Evolutionary conservation across 2,797 vertebrate species (phyloP).

Genomic region (Streptopelia turtur): DNA sequence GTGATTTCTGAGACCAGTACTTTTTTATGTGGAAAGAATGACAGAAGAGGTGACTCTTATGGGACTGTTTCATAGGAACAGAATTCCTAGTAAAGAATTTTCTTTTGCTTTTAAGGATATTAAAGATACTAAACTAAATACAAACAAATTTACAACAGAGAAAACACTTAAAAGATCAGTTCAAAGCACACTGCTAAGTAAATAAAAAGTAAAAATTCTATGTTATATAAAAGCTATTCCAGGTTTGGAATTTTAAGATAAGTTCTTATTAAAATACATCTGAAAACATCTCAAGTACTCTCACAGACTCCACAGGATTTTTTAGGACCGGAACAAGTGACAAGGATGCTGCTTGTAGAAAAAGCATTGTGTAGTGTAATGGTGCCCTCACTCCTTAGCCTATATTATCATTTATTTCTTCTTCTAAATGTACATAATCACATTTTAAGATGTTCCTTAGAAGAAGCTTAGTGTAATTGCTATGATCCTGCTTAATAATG

Average conservation of each 20-base stretch:
- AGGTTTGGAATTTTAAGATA: background rate
- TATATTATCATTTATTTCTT: slow-evolving; percentile 44
- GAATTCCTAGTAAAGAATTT: background rate
- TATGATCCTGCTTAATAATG: slow-evolving; percentile 73
- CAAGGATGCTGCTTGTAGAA: slow-evolving; percentile 5
- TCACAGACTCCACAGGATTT: background rate
- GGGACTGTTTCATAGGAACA: background rate
- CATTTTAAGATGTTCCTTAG: slow-evolving; percentile 66
- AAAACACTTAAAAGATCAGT: background rate
- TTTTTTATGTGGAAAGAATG: background rate
- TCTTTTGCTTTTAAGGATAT: background rate
- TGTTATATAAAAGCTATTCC: background rate
- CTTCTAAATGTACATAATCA: slow-evolving; percentile 61
- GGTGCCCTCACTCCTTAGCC: slow-evolving; percentile 50
- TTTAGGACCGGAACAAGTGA: background rate
- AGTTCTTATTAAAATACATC: background rate
- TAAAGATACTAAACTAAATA: background rate
- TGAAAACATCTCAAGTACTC: background rate
- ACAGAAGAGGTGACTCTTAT: background rate
- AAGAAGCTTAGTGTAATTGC: slow-evolving; percentile 62
- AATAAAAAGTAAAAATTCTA: background rate
- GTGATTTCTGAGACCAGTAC: background rate
- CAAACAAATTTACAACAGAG: background rate
- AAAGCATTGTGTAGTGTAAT: background rate
- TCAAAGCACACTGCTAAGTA: background rate